A percentile compares a stretch with the other conserved stretches of the same genome.
Evolutionary conservation across 2,888 invertebrate genomes (phyloP).

Genomic region (Clunio marinus): DNA sequence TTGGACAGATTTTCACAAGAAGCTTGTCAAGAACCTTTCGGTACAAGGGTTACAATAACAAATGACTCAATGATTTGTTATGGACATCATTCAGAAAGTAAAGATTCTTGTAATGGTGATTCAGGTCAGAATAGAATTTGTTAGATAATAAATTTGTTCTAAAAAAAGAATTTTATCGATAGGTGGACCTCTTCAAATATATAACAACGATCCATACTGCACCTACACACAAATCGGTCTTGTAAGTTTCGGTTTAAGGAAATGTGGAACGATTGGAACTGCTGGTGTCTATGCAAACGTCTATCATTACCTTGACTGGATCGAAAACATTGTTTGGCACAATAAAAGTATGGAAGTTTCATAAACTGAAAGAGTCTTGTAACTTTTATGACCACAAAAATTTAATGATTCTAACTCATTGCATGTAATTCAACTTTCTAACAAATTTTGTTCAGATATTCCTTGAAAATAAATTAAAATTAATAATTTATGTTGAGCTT

Average conservation of each 20-base stretch:
- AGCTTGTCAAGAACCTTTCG: not conserved
- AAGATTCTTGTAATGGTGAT: not conserved
- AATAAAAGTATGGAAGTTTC: too few relatives aligned
- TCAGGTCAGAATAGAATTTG: not conserved
- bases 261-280: not conserved
- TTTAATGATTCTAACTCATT: too few relatives aligned
- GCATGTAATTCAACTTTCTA: too few relatives aligned
- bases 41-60: not conserved
- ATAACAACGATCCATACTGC: not conserved
- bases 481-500: too few relatives aligned
- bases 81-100: not conserved
- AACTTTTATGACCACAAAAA: too few relatives aligned
- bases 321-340: not conserved
- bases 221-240: not conserved
- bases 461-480: too few relatives aligned
- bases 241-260: not conserved
- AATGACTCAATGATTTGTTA: not conserved
- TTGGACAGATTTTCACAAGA: not conserved
- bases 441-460: too few relatives aligned
- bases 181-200: not conserved
- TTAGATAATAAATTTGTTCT: not conserved
- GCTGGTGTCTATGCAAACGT: not conserved
- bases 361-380: too few relatives aligned
- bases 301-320: not conserved
- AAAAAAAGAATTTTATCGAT: not conserved